A percentile compares a stretch with the other conserved stretches of the same genome.
phyloP scores from a whole-genome alignment of 2,797 vertebrate genomes.

The Sebastolobus alascanus region DNA sequence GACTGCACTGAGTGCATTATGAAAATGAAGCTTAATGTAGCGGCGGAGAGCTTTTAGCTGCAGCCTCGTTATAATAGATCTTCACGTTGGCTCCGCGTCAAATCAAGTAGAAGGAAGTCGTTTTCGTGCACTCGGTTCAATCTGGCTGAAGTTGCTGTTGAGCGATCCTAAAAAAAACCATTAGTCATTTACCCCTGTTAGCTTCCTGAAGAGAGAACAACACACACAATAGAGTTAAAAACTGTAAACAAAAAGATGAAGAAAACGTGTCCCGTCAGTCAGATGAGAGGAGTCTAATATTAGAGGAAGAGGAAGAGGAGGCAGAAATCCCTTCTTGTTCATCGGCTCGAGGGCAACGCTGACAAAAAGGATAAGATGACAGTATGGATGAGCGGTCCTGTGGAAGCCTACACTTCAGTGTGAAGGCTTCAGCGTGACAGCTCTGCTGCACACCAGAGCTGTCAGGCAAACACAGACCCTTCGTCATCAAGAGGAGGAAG shows the following conservation, averaged over 20 bases:
- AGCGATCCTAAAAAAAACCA: background rate
- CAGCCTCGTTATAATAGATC: slow-evolving; percentile 2
- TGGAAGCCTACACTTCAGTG: slow-evolving; percentile 10
- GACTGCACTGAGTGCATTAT: slow-evolving; percentile 17
- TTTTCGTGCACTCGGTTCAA: background rate
- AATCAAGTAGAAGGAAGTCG: background rate
- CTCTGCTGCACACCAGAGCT: slow-evolving; percentile 3
- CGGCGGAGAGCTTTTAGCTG: slow-evolving; percentile 26
- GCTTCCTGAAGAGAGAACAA: background rate
- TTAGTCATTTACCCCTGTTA: background rate
- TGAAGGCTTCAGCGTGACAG: background rate
- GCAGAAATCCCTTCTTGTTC: background rate
- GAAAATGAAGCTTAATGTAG: slow-evolving; percentile 18
- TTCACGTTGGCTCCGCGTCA: background rate
- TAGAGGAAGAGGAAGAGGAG: slow-evolving; percentile 1
- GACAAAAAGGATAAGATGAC: slow-evolving; percentile 9
- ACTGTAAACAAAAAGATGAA: background rate
- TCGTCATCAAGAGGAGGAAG: slow-evolving; percentile 9
- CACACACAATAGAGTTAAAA: background rate
- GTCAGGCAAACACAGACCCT: slow-evolving; percentile 1
- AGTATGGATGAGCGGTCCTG: slow-evolving; percentile 5
- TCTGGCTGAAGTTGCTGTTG: background rate
- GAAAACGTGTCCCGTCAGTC: background rate
- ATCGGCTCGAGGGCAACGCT: background rate
- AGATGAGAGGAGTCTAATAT: background rate